phyloP scores from a whole-genome alignment of 2,113 vertebrate species.

The Rutilus rutilus region DNA sequence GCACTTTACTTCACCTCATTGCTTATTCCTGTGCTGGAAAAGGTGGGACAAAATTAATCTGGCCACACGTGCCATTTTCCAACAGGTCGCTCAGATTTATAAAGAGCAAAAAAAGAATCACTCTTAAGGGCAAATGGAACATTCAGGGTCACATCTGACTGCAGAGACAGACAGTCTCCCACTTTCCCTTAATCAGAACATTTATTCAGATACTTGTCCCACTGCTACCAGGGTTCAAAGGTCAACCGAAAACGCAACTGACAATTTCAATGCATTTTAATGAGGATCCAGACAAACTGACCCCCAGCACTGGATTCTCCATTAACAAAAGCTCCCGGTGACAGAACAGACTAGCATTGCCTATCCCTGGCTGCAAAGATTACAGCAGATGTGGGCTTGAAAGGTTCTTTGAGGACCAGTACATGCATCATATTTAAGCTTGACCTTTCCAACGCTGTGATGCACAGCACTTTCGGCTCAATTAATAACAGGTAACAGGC shows the following conservation, averaged over 20 bases:
- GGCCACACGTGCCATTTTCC: not conserved
- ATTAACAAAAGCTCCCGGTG: not conserved
- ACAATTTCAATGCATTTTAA: not conserved
- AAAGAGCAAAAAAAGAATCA: not conserved
- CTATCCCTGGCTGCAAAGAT: not conserved
- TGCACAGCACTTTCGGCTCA: not conserved
- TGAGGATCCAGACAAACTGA: not conserved
- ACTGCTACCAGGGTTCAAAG: not conserved
- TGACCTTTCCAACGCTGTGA: conserved; percentile 29
- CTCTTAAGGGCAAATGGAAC: too few species aligned
- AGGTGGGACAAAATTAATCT: not conserved
- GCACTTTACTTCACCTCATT: not conserved
- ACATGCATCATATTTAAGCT: conserved; percentile 31
- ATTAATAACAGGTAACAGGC: conserved; percentile 6
- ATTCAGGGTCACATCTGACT: not conserved
- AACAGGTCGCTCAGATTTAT: not conserved
- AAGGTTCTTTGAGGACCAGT: conserved; percentile 1
- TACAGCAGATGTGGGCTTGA: not conserved
- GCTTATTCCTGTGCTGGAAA: not conserved
- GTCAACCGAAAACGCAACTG: not conserved
- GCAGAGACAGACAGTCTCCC: not conserved
- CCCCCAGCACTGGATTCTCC: not conserved
- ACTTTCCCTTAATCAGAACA: not conserved
- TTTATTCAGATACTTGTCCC: not conserved
- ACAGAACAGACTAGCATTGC: not conserved